These are phyloP conservation scores for Corticium candelabrum DNA, from an alignment of 37 sponge, comb jelly and placozoan species.

Conservation along the genomic window DNA sequence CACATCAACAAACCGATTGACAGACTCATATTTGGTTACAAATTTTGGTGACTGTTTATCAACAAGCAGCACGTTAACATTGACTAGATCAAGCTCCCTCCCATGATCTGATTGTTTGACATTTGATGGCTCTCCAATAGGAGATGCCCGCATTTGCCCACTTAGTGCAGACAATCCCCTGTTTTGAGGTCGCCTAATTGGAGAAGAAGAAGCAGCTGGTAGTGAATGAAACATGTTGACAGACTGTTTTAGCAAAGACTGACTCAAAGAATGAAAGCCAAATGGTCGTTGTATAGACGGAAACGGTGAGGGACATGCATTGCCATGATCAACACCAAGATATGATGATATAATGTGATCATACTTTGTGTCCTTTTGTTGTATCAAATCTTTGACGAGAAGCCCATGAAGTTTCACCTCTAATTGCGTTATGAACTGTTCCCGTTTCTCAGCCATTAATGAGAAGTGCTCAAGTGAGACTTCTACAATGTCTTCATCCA, in stretches of 20 bases:
- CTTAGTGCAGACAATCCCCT: not conserved
- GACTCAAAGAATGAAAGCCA: too few relatives aligned
- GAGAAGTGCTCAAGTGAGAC: constrained; percentile 55
- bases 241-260: not conserved
- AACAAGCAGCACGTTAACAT: constrained; percentile 36
- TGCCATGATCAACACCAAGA: not conserved
- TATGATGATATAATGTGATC: constrained; percentile 50
- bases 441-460: constrained; percentile 11
- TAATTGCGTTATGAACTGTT: constrained; percentile 27
- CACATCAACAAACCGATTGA: constrained; percentile 53
- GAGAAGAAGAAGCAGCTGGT: not conserved
- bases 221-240: not conserved
- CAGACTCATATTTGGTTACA: constrained; percentile 33
- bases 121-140: too few relatives aligned
- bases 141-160: not conserved
- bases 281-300: too few relatives aligned
- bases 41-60: constrained; percentile 35
- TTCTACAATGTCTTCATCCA: constrained; percentile 37
- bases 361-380: constrained; percentile 52
- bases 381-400: constrained; percentile 69
- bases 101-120: not conserved
- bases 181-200: not conserved
- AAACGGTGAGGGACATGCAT: not conserved
- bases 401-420: constrained; percentile 62
- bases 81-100: constrained; percentile 41